Conservation (phyloP, 2,888 invertebrate genomes). For the Tenodera sinensis region DNA sequence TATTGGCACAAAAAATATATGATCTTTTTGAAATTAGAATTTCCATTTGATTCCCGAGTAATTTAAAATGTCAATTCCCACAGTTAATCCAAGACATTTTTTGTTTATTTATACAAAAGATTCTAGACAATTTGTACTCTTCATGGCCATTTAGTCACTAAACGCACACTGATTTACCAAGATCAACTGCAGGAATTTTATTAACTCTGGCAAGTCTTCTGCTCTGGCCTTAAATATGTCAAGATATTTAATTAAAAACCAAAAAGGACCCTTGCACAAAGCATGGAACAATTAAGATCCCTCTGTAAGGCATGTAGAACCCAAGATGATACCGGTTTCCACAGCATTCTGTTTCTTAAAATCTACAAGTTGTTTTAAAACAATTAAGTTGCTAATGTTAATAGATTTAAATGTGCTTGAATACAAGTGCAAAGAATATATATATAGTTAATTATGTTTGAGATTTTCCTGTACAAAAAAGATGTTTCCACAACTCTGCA, state of each 20-base stretch:
- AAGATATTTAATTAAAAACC: neutral
- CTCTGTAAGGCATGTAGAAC: slow-evolving; percentile 16
- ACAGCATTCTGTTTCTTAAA: neutral
- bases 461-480: slow-evolving; percentile 19
- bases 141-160: slow-evolving; percentile 18
- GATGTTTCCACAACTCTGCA: neutral
- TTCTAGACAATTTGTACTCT: slow-evolving; percentile 27
- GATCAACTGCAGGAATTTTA: slow-evolving; percentile 11
- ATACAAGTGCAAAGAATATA: slow-evolving; percentile 25
- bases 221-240: neutral
- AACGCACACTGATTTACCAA: neutral
- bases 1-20: neutral
- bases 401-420: slow-evolving; percentile 22
- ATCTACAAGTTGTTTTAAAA: slow-evolving; percentile 6
- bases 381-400: slow-evolving; percentile 17
- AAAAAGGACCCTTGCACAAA: neutral
- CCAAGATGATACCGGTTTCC: neutral
- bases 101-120: slow-evolving; percentile 14
- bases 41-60: neutral
- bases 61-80: slow-evolving; percentile 13
- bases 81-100: neutral
- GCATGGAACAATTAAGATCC: neutral
- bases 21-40: neutral
- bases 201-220: neutral
- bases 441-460: slow-evolving; percentile 19